phyloP scores from a whole-genome alignment of 2,888 invertebrate genomes.

The Torymus texanus region DNA sequence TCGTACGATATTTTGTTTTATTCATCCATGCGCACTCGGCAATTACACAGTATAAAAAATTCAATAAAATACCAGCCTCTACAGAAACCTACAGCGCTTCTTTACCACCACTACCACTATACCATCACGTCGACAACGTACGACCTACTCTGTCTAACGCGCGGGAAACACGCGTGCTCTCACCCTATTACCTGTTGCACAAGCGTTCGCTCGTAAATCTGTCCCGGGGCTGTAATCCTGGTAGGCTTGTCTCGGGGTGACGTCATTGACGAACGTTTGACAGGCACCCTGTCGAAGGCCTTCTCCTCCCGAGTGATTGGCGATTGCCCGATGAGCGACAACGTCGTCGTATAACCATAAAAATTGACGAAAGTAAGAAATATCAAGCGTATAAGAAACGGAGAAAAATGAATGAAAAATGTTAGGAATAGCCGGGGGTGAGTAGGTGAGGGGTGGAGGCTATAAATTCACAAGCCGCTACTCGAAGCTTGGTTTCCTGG shows the following conservation, averaged over 20 bases:
- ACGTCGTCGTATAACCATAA: neutral
- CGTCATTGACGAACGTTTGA: slow-evolving; percentile 74
- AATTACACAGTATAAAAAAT: too few relatives aligned
- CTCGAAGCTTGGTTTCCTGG: slow-evolving; percentile 69
- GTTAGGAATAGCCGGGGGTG: neutral
- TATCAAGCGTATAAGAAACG: neutral
- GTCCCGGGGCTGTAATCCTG: slow-evolving; percentile 73
- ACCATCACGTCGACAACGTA: too few relatives aligned
- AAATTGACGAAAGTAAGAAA: slow-evolving; percentile 18
- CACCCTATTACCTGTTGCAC: slow-evolving; percentile 66
- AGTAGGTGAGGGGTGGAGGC: slow-evolving; percentile 33
- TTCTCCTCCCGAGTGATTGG: neutral
- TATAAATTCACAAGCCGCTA: slow-evolving; percentile 67
- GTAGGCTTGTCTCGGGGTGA: slow-evolving; percentile 73
- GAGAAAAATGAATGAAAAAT: neutral
- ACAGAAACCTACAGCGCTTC: too few relatives aligned
- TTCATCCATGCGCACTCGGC: too few relatives aligned
- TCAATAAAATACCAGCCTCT: too few relatives aligned
- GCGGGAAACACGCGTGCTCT: too few relatives aligned
- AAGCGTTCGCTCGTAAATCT: slow-evolving; percentile 71
- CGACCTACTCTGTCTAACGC: too few relatives aligned
- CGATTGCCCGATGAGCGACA: neutral
- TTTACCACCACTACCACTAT: too few relatives aligned
- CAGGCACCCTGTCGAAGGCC: slow-evolving; percentile 60
- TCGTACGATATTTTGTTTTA: too few relatives aligned